Conservation (phyloP, 2,113 vertebrate genomes). For the Cephalopterus ornatus region DNA sequence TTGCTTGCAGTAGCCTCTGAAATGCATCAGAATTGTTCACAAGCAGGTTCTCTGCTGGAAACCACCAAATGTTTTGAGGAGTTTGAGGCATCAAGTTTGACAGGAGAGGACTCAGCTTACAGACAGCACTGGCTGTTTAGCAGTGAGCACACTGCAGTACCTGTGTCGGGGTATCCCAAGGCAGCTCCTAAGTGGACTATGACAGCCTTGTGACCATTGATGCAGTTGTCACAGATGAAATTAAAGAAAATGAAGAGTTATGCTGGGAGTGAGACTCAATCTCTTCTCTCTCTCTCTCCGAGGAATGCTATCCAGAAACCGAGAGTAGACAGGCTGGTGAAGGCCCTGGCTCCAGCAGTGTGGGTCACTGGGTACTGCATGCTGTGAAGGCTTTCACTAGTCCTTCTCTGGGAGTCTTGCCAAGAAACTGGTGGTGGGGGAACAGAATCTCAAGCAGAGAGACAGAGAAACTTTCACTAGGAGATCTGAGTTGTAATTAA, state of each 20-base stretch:
- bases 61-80: not conserved
- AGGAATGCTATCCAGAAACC: not conserved
- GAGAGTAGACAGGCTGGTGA: not conserved
- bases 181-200: not conserved
- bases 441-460: not conserved
- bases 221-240: not conserved
- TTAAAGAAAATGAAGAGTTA: not conserved
- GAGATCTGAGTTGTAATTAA: not conserved
- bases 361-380: not conserved
- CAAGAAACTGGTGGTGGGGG: not conserved
- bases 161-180: fast-evolving
- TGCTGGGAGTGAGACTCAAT: not conserved
- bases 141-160: not conserved
- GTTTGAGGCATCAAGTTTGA: not conserved
- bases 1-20: not conserved
- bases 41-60: not conserved
- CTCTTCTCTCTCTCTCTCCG: not conserved
- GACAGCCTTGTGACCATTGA: not conserved
- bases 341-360: not conserved
- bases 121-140: not conserved
- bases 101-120: not conserved
- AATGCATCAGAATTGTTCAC: not conserved
- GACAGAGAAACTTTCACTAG: not conserved
- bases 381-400: not conserved
- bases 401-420: not conserved